A percentile compares a stretch with the other conserved stretches of the same genome.
phyloP scores from a whole-genome alignment of 2,888 invertebrate species.

The Stenolophus ochropezus region DNA sequence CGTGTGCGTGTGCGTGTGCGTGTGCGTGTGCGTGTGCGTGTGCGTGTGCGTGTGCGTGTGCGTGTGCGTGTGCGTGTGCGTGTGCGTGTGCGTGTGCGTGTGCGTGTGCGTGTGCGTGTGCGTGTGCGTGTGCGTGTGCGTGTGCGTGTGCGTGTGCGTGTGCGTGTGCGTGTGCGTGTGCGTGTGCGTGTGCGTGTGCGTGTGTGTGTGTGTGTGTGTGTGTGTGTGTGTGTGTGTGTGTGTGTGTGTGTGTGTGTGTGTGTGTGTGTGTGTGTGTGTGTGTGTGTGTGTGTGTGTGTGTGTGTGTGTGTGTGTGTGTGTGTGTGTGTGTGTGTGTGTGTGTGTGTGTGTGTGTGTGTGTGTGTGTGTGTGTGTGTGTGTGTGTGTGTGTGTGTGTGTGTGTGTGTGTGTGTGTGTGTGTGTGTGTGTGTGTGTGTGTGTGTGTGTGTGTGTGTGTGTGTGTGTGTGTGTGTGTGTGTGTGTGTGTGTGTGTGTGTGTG shows the following conservation, averaged over 20 bases:
- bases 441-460: too few species aligned
- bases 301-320: too few species aligned
- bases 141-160: background rate
- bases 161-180: constrained; percentile 3
- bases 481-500: too few species aligned
- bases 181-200: background rate
- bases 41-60: constrained; percentile 3
- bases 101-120: constrained; percentile 3
- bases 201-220: background rate
- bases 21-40: background rate
- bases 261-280: too few species aligned
- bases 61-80: constrained; percentile 1
- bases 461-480: too few species aligned
- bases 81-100: constrained; percentile 3
- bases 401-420: too few species aligned
- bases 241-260: constrained; percentile 13
- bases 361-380: too few species aligned
- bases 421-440: too few species aligned
- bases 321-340: too few species aligned
- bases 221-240: background rate
- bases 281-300: too few species aligned
- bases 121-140: background rate
- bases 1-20: constrained; percentile 1
- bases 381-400: too few species aligned
- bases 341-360: too few species aligned